phyloP scores from a whole-genome alignment of 2,797 vertebrate species.

The Caiman crocodilus region DNA sequence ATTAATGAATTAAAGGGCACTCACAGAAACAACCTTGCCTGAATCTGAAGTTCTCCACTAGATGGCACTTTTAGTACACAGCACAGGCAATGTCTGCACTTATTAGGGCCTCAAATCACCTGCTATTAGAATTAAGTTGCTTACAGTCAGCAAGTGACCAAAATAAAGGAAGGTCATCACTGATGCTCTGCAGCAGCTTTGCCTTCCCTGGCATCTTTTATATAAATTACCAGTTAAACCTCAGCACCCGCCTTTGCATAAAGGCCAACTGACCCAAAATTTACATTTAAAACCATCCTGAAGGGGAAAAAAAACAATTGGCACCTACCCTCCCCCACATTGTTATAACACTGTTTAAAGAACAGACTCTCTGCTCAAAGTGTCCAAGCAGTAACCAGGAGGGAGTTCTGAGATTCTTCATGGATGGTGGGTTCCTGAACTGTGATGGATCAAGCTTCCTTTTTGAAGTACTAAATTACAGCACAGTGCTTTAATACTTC shows the following conservation, averaged over 20 bases:
- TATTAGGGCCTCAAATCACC: not conserved
- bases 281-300: not conserved
- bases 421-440: not conserved
- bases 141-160: conserved; percentile 30
- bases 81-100: not conserved
- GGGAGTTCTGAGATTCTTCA: not conserved
- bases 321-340: not conserved
- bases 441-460: not conserved
- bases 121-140: not conserved
- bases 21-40: not conserved
- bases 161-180: conserved; percentile 38
- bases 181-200: conserved; percentile 43
- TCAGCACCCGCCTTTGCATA: not conserved
- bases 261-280: conserved; percentile 9
- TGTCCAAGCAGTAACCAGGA: not conserved
- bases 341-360: not conserved
- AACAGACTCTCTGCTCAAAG: not conserved
- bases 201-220: conserved; percentile 33
- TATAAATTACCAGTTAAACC: conserved; percentile 51
- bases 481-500: too few species aligned
- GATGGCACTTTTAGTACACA: conserved; percentile 67
- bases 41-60: conserved; percentile 42
- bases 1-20: not conserved
- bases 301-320: not conserved
- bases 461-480: too few species aligned